Base-by-base conservation (phyloP, 2,888 invertebrate species). In the Eupithecia inturbata region DNA sequence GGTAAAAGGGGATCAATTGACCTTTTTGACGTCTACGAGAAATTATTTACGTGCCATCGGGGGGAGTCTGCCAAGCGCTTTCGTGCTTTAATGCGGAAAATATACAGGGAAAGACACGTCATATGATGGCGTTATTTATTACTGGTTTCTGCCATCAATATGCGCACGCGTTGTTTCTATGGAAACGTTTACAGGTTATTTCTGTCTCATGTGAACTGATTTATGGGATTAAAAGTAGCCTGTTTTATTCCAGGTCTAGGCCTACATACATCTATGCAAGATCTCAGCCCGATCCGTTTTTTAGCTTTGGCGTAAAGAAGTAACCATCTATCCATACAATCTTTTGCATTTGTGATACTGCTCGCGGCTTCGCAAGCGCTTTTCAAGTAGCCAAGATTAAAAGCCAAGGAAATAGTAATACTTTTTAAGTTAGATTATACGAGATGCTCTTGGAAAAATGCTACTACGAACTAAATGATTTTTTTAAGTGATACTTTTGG, bases 61-160 rank as follows among this genome's bases (percentile, higher is more conserved):
- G 19, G 45, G n/a, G 45, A 53, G 49, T 53, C n/a, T 22, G 10
- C 9, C 10, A 53, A 49, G n/a, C 19, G n/a, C n/a, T 49, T 45
- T 45, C 19, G 45, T 45, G 45, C 45, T 45, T 45, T 19, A 5
- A 41, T 4, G 41, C 49, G 83, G 96, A 96, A 84, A 96, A 97
- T 79, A 90, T 96, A 83, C 93, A 93, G 94, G 95, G 94, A 88
- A 86, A 36, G 31, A 53, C 49, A 22, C 22, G 7, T n/a, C 7
- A 22, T 22, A 53, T n/a, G 3, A 22, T 53, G 49, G 3, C 7
- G n/a, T 49, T 49, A n/a, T 49, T 41, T 41, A 41, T 5, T 39
- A 39, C n/a, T 9, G 9, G 36, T 7, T 16, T 41, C 16, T 41
- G 41, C 41, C 16, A 4, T 4, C 14, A 1, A 4, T 12, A 19